Evolutionary conservation across 2,113 vertebrate genomes (phyloP), one percentile per base, ranked within the genome.

Genomic region (Murina feae): DNA sequence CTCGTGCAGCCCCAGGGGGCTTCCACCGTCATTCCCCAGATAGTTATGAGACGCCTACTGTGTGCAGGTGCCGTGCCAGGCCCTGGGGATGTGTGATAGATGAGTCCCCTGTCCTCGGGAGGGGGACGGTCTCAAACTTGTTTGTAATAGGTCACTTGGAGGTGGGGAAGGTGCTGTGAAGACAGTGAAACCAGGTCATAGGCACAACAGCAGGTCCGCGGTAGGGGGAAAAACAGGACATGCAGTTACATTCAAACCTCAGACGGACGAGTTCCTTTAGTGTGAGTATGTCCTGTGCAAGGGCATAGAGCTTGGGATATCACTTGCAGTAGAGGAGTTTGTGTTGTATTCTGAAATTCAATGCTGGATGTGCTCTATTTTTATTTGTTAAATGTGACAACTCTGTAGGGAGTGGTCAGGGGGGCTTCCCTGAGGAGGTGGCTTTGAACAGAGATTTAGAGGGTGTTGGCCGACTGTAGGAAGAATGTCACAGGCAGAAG

Each of bases 391-490:
- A 53, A 76, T 42, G 13, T 80, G 84, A 55, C 30, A 72, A 13
- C 17, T 21, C 35, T n/a, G 28, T 30, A 12, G 23, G 9, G 44
- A 25, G 71, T 65, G 23, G 25, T 86, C 85, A 58, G 72, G 65
- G 94, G 80, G 89, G n/a, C 82, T 82, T 95, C 88, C 83, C 44
- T 4, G 74, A 86, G 85, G 91, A 49, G 60, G 53, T 39, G 66
- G n/a, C 81, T 66, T 60, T 60, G 37, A 47, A 42, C 28, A 53
- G 58, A 88, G 28, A 35, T 58, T 5, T 63, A 5, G 20, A 32
- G 71, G 30, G 51, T 42, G 17, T 32, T 3, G 0, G 6, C 10
- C 35, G 51, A 53, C 17, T 5, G 14, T 44, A 0, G 5, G 90
- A 25, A 55, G 25, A 18, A 30, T 35, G 30, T 60, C 37, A 4